These are phyloP conservation scores for Delichon dasypus DNA, from an alignment of 2,797 vertebrate species.

Conservation along the genomic window DNA sequence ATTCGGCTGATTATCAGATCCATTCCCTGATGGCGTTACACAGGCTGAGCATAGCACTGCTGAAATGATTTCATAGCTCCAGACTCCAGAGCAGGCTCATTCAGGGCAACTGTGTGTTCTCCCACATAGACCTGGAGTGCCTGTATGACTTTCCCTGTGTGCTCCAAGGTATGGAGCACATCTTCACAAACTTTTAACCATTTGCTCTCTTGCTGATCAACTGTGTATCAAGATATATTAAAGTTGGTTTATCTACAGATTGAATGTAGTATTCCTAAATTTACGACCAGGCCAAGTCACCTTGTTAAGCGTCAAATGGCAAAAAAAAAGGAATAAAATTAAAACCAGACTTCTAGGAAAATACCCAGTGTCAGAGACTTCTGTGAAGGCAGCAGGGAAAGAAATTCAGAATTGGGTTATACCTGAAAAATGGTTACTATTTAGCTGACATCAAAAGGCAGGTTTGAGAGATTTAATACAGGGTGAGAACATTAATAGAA, in stretches of 20 bases:
- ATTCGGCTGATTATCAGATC: background rate
- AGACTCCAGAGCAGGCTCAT: background rate
- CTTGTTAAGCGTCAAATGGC: background rate
- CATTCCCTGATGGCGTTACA: background rate
- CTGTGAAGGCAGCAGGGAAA: background rate
- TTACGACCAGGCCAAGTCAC: background rate
- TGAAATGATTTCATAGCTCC: background rate
- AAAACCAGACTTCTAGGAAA: background rate
- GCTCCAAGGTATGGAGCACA: background rate
- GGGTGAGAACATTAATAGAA: background rate
- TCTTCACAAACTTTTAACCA: background rate
- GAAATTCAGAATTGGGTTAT: background rate
- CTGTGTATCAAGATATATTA: background rate
- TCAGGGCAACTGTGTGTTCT: background rate
- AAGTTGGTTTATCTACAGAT: background rate
- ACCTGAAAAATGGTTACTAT: background rate
- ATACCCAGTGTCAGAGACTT: background rate
- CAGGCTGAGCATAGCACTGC: background rate
- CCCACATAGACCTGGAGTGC: background rate
- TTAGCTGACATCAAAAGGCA: background rate
- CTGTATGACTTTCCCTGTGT: background rate
- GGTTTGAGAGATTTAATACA: background rate
- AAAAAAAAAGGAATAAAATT: background rate
- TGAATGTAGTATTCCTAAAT: background rate
- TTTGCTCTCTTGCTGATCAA: background rate